phyloP scores from a whole-genome alignment of 1,140 invertebrate species.

The Rhyacophila brunnea region DNA sequence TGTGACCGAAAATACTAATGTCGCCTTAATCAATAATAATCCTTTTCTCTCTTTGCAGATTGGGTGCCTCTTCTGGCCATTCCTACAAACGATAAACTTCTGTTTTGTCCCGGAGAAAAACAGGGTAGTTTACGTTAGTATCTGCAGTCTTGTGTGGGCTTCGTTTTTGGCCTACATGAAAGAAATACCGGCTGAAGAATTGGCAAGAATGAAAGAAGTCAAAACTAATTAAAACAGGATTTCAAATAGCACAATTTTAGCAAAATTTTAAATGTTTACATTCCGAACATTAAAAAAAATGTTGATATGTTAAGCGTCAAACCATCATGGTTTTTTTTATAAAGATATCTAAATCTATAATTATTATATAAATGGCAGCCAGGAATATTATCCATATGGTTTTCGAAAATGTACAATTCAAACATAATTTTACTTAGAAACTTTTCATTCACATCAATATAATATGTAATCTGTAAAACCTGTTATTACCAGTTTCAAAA shows the following conservation, averaged over 20 bases:
- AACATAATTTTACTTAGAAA: too few species aligned
- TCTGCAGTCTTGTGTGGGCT: constrained; percentile 82
- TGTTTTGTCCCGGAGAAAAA: constrained; percentile 74
- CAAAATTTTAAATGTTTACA: not conserved
- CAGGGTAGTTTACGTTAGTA: constrained; percentile 78
- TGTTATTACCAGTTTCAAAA: too few species aligned
- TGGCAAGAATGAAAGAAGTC: constrained; percentile 21
- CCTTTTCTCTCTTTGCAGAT: constrained; percentile 57
- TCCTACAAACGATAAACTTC: constrained; percentile 81
- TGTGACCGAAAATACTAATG: too few species aligned
- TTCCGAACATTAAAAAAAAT: constrained; percentile 2
- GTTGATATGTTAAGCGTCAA: too few species aligned
- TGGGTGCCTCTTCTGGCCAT: constrained; percentile 76
- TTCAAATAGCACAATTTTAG: not conserved
- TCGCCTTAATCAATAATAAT: too few species aligned
- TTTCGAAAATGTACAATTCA: too few species aligned
- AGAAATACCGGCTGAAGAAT: constrained; percentile 59
- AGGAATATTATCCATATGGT: too few species aligned
- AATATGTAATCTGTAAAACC: too few species aligned
- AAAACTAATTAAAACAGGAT: not conserved
- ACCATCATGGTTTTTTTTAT: too few species aligned
- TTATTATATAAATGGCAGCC: too few species aligned
- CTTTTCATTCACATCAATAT: too few species aligned
- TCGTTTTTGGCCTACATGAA: constrained; percentile 86
- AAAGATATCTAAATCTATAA: too few species aligned